A percentile compares a stretch with the other conserved stretches of the same genome.
Evolutionary conservation across 2,888 invertebrate genomes (phyloP).

Genomic region (Pyrochroa serraticornis): DNA sequence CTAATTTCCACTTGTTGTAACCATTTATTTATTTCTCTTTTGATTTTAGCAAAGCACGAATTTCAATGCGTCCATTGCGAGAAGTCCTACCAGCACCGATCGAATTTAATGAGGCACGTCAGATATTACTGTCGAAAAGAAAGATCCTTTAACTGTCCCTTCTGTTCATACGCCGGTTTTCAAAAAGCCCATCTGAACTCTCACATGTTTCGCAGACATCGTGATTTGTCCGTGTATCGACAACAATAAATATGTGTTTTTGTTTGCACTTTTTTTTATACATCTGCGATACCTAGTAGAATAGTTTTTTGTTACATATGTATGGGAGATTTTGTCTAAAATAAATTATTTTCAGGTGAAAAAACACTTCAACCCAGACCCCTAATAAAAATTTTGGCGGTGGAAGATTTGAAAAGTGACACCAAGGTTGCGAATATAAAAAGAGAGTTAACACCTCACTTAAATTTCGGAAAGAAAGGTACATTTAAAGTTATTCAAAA

Average conservation of each 20-base stretch:
- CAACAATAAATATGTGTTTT: neutral
- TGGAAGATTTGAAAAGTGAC: constrained; percentile 44
- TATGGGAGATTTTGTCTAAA: constrained; percentile 9
- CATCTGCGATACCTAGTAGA: neutral
- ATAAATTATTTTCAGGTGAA: constrained; percentile 16
- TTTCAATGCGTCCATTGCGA: constrained; percentile 54
- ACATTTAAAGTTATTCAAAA: neutral
- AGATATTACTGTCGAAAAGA: constrained; percentile 60
- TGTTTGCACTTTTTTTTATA: neutral
- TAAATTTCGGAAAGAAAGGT: constrained; percentile 26
- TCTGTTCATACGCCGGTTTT: constrained; percentile 64
- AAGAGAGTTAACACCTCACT: constrained; percentile 38
- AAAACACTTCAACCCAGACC: constrained; percentile 29
- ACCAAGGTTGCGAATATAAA: constrained; percentile 42
- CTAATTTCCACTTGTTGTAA: neutral
- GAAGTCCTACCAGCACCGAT: constrained; percentile 56
- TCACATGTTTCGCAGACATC: constrained; percentile 35
- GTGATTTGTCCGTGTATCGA: neutral
- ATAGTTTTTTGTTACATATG: neutral
- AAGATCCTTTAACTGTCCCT: constrained; percentile 74
- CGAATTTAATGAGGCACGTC: constrained; percentile 57
- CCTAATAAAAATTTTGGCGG: constrained; percentile 42
- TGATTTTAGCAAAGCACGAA: neutral
- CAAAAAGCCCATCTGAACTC: constrained; percentile 41
- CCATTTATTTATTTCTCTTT: constrained; percentile 11